Percentiles rank a stretch among this genome's conserved stretches.
Conservation (phyloP, 1,140 invertebrate species). For the Zaprionus taronus region DNA sequence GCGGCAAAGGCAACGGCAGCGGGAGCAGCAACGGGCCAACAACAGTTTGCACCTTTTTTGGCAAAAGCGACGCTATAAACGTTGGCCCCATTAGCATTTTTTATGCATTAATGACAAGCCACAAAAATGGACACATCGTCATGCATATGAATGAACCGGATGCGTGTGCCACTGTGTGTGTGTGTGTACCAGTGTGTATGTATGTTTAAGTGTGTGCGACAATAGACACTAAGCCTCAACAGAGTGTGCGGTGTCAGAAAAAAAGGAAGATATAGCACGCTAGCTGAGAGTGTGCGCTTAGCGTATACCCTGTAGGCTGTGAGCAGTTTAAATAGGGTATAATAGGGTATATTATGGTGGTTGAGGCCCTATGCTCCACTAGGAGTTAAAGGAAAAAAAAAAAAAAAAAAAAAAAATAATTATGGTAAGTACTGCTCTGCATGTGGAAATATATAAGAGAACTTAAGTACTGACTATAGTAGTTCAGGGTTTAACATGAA, state of each 20-base stretch:
- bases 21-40: constrained; percentile 54
- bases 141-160: constrained; percentile 74
- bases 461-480: too few species aligned
- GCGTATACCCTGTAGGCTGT: constrained; percentile 6
- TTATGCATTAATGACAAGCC: constrained; percentile 82
- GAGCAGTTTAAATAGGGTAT: neutral
- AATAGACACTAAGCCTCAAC: constrained; percentile 77
- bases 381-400: too few species aligned
- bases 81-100: constrained; percentile 77
- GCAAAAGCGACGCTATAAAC: constrained; percentile 73
- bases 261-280: constrained; percentile 34
- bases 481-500: too few species aligned
- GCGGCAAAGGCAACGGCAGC: constrained; percentile 1
- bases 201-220: constrained; percentile 40
- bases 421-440: accelerated
- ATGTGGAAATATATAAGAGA: too few species aligned
- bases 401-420: too few species aligned
- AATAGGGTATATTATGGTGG: too few species aligned
- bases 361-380: too few species aligned
- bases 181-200: constrained; percentile 16
- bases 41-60: constrained; percentile 79
- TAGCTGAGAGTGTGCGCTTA: constrained; percentile 2
- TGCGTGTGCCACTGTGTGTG: constrained; percentile 28
- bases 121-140: constrained; percentile 82
- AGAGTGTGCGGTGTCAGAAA: constrained; percentile 50